A percentile compares a stretch with the other conserved stretches of the same genome.
Evolutionary conservation across 2,797 vertebrate species (phyloP).

Genomic region (Alectoris magna): DNA sequence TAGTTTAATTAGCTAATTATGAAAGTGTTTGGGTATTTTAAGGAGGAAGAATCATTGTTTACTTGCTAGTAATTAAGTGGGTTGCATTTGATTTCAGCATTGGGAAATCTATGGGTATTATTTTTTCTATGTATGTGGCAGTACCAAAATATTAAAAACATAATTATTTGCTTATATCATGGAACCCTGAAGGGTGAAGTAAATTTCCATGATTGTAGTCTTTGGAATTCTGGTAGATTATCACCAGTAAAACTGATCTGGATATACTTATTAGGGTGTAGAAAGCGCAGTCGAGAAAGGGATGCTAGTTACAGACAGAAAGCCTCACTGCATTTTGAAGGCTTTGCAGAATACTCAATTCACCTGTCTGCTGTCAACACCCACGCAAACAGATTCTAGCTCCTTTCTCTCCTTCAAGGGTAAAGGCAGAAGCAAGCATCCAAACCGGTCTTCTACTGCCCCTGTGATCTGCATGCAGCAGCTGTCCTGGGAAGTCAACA

Average conservation of each 20-base stretch:
- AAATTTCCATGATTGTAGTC: constrained; percentile 5
- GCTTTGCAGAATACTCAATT: background rate
- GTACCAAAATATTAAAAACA: constrained; percentile 61
- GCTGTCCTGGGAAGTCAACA: background rate
- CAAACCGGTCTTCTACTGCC: background rate
- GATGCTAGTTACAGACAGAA: background rate
- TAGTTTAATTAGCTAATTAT: constrained; percentile 74
- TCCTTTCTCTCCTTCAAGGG: background rate
- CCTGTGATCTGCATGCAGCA: background rate
- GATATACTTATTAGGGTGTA: background rate
- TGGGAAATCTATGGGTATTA: constrained; percentile 54
- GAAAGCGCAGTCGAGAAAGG: background rate
- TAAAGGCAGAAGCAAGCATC: background rate
- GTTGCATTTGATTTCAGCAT: constrained; percentile 59
- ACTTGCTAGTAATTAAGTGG: constrained; percentile 62
- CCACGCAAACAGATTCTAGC: background rate
- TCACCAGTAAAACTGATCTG: background rate
- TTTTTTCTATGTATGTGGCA: constrained; percentile 31
- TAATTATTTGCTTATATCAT: constrained; percentile 64
- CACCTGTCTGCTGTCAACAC: background rate
- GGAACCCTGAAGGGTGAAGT: constrained; percentile 1
- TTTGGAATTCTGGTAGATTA: background rate
- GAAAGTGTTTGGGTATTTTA: constrained; percentile 44
- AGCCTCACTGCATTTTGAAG: background rate
- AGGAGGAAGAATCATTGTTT: constrained; percentile 65